Percentiles rank a stretch among this genome's conserved stretches.
Conservation (phyloP, 2,113 vertebrate genomes). For the Pampusana beccarii region DNA sequence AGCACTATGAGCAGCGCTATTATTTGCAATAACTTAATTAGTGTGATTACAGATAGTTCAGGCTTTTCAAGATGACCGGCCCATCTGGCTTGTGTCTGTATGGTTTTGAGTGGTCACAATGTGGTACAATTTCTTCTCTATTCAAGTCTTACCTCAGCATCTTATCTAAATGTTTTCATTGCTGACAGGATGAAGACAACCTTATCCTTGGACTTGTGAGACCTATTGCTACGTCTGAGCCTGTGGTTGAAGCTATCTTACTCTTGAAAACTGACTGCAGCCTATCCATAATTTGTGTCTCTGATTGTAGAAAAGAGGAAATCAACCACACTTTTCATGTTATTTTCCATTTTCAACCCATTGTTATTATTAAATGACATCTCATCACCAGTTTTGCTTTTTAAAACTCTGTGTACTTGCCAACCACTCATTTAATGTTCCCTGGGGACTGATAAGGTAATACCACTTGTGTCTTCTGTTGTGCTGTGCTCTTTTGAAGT, state of each 20-base stretch:
- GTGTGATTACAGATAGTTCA: neutral
- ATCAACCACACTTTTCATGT: neutral
- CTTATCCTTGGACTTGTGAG: neutral
- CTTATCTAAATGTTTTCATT: neutral
- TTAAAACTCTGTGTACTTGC: conserved; percentile 13
- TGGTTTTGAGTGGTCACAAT: neutral
- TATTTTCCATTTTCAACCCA: conserved; percentile 2
- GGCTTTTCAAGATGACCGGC: neutral
- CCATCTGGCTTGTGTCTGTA: neutral
- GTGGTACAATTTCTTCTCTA: neutral
- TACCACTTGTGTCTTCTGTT: neutral
- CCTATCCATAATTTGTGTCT: fast-evolving
- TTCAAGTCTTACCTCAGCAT: neutral
- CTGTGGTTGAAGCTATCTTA: neutral
- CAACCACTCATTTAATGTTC: neutral
- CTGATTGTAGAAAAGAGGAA: neutral
- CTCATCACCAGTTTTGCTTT: conserved; percentile 19
- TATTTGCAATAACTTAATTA: neutral
- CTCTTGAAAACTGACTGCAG: neutral
- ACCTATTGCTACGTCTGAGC: neutral
- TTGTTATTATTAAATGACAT: conserved; percentile 38
- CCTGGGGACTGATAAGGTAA: neutral
- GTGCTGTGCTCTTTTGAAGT: neutral
- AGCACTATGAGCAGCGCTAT: neutral
- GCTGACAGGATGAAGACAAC: neutral